Evolutionary conservation across 2,113 vertebrate genomes (phyloP).

Genomic region (Leucosticte australis): DNA sequence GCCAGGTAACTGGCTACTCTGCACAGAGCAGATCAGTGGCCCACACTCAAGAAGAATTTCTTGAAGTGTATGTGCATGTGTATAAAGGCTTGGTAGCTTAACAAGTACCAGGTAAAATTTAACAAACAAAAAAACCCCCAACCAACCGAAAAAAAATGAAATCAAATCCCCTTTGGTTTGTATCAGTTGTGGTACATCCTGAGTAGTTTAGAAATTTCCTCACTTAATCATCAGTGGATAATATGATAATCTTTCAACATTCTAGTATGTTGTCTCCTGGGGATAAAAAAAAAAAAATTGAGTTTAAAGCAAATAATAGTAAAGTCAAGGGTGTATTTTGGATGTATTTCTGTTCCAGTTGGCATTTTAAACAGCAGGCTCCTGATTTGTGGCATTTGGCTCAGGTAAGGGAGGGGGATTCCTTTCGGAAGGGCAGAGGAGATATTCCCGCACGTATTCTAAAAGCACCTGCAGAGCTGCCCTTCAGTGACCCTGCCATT

Average conservation of each 20-base stretch:
- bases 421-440: neutral
- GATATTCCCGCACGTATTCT: neutral
- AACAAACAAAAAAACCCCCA: neutral
- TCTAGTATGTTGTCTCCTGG: neutral
- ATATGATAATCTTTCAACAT: neutral
- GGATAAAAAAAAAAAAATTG: neutral
- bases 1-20: neutral
- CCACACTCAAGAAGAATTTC: neutral
- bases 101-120: neutral
- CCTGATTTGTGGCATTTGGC: neutral
- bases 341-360: neutral
- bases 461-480: neutral
- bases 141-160: neutral
- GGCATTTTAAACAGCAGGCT: neutral
- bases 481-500: neutral
- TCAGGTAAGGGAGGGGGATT: neutral
- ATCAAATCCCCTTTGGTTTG: neutral
- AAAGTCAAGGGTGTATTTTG: neutral
- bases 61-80: neutral
- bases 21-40: neutral
- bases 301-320: neutral
- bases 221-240: neutral
- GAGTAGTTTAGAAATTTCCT: neutral
- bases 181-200: neutral
- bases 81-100: neutral